Evolutionary conservation across 2,888 invertebrate species (phyloP).

Genomic region (Nemotelus pantherinus): DNA sequence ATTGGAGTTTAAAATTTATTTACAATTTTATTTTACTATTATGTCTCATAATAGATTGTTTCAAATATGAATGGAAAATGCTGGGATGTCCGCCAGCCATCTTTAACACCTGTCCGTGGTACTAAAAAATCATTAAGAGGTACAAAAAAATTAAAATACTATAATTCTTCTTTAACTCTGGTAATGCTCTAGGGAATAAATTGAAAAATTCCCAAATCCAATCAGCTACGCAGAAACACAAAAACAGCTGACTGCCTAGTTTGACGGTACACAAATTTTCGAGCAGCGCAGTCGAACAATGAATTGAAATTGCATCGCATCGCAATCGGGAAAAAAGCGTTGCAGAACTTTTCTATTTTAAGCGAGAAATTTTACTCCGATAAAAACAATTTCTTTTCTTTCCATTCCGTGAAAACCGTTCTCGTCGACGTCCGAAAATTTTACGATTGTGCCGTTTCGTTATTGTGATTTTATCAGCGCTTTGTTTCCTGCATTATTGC

Average conservation of each 20-base stretch:
- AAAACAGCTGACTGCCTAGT: constrained; percentile 27
- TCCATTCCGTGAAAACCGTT: not conserved
- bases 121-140: no score
- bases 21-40: no score
- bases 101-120: no score
- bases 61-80: no score
- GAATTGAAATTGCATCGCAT: constrained; percentile 19
- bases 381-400: constrained; percentile 9
- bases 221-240: not conserved
- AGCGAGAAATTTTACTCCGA: constrained; percentile 25
- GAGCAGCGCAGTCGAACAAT: constrained; percentile 23
- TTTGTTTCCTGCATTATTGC: not conserved
- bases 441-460: not conserved
- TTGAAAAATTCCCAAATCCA: constrained; percentile 7
- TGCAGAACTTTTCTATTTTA: constrained; percentile 31
- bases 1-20: no score
- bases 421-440: constrained; percentile 7
- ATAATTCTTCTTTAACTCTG: not conserved
- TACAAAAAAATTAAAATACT: no score
- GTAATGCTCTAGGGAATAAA: not conserved
- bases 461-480: not conserved
- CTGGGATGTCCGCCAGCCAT: no score
- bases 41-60: no score
- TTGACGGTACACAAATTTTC: constrained; percentile 14
- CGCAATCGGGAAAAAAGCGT: not conserved